Evolutionary conservation across 2,888 invertebrate genomes (phyloP), one percentile per base, ranked within the genome.

Genomic region (Mystacides longicornis): DNA sequence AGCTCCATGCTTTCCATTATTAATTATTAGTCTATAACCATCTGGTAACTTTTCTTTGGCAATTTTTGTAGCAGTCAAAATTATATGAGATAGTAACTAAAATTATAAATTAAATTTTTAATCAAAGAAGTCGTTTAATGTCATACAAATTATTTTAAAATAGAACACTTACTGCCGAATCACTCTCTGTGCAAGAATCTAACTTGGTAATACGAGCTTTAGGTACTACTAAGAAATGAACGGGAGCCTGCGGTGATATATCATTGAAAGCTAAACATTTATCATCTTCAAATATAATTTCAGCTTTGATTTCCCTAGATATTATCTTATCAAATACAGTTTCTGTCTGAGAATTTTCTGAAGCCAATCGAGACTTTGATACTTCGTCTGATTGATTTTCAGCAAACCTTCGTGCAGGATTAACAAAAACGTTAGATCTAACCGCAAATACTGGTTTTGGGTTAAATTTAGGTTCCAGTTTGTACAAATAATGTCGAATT

Each of bases 211-310:
- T 87, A 49, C 81, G 74, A 62, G 81, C 79, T 68, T 88, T 89
- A 0, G 92, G 92, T 61, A 93, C 87, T 3, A 93, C 87, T 4
- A 93, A 74, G 67, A 92, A 90, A 70, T 93, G 93, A 0, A 82
- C 81, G 0, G 92, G 92, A 0, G 91, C 92, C 68, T 90, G 89
- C 1, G 91, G 89, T 37, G 79, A 73, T 2, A 89, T 72, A 69
- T 93, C 92, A 64, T 87, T 84, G 69, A 93, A 90, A 1, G 89
- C 92, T 49, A 93, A 69, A 67, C 88, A 87, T 66, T 81, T 68
- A 1, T 90, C 86, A 72, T 92, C 91, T 68, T 92, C 90, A 68
- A 84, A 87, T 62, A 92, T 82, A 49, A 92, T 85, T 64, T 89
- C 86, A 0, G 90, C 88, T 57, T 87, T 86, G 52, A 92, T 84